A percentile compares a stretch with the other conserved stretches of the same genome.
Evolutionary conservation across 2,797 vertebrate genomes (phyloP).

Genomic region (Alosa sapidissima): DNA sequence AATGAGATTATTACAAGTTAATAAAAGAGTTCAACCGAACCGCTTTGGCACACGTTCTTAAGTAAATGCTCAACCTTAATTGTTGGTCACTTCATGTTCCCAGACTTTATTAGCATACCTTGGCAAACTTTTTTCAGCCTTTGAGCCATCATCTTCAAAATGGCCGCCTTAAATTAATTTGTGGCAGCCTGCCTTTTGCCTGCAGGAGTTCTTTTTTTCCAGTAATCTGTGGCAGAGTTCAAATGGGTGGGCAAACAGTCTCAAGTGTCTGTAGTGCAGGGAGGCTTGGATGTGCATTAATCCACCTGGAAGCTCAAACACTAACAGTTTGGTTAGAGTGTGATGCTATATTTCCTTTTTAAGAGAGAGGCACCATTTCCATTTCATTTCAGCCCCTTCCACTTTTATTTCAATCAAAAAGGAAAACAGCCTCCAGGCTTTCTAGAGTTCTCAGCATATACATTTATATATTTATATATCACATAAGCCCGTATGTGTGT

Average conservation of each 20-base stretch:
- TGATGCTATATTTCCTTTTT: conserved; percentile 42
- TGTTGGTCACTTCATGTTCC: conserved; percentile 6
- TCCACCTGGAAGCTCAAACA: conserved; percentile 35
- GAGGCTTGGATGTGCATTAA: conserved; percentile 36
- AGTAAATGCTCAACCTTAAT: background rate
- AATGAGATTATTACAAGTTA: background rate
- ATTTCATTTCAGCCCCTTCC: conserved; percentile 28
- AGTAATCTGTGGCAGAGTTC: background rate
- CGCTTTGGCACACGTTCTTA: background rate
- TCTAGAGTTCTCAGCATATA: background rate
- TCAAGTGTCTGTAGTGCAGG: conserved; percentile 34
- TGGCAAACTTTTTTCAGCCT: background rate
- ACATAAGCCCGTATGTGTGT: conserved; percentile 21
- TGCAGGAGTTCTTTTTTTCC: conserved; percentile 6
- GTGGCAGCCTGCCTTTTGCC: background rate
- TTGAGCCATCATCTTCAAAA: conserved; percentile 53
- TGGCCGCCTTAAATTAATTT: conserved; percentile 1
- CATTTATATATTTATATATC: conserved; percentile 17
- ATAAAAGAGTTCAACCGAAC: background rate
- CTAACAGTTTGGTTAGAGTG: conserved; percentile 43
- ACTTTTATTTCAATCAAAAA: conserved; percentile 37
- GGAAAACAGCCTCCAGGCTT: conserved; percentile 27
- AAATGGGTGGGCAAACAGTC: conserved; percentile 25
- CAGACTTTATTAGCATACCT: background rate
- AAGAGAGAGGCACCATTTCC: conserved; percentile 33